These are phyloP conservation scores for Ricordea florida DNA, from an alignment of 92 coral and sea anemone species.

Conservation along the genomic window DNA sequence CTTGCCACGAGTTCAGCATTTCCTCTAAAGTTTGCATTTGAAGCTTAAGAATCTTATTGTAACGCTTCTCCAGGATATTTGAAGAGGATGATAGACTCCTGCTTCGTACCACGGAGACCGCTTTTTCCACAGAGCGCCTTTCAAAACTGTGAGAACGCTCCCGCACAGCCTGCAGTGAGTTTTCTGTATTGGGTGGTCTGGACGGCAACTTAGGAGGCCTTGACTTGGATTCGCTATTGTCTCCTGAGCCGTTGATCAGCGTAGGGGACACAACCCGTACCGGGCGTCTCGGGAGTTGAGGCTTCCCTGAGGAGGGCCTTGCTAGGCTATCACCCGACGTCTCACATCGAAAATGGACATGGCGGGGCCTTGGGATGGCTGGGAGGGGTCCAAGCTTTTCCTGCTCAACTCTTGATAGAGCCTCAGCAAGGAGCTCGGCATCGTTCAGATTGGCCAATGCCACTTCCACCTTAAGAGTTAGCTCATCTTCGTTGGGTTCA, in stretches of 20 bases:
- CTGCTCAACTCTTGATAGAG: constrained; percentile 87
- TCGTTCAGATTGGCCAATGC: constrained; percentile 84
- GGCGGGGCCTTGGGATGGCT: constrained; percentile 77
- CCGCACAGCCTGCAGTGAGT: background rate
- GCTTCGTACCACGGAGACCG: constrained; percentile 20
- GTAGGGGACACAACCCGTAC: constrained; percentile 81
- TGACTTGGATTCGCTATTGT: constrained; percentile 23
- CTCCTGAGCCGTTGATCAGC: constrained; percentile 49
- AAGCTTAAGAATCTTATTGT: constrained; percentile 68
- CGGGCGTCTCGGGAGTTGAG: constrained; percentile 63
- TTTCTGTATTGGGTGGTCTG: constrained; percentile 72
- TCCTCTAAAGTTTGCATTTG: constrained; percentile 80
- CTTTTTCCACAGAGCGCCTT: background rate
- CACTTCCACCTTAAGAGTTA: constrained; percentile 80
- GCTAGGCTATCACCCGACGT: constrained; percentile 8
- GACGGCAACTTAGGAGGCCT: constrained; percentile 68
- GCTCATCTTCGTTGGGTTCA: constrained; percentile 70
- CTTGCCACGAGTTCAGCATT: constrained; percentile 61
- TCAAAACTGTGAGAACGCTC: constrained; percentile 73
- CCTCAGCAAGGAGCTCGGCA: constrained; percentile 86
- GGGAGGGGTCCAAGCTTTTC: constrained; percentile 88
- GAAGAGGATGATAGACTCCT: constrained; percentile 59
- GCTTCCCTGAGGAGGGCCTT: constrained; percentile 3
- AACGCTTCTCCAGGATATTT: constrained; percentile 62
- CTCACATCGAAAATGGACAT: constrained; percentile 74